These are phyloP conservation scores for Luperina testacea DNA, from an alignment of 2,888 invertebrate genomes.

Conservation along the genomic window DNA sequence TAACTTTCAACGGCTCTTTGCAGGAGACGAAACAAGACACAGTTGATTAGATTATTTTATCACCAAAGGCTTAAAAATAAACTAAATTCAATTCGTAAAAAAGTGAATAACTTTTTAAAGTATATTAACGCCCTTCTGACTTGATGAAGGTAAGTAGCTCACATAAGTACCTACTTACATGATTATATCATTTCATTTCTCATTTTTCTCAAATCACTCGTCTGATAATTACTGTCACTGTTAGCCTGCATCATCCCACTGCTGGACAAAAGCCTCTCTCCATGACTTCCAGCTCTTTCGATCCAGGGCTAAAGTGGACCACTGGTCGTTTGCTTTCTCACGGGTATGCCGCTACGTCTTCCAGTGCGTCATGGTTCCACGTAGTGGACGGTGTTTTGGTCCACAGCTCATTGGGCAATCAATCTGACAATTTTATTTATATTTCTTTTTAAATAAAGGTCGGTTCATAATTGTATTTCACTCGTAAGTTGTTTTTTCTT, in stretches of 20 bases:
- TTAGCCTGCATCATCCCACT: too few relatives aligned
- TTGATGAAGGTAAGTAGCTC: not conserved
- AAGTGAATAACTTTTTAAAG: not conserved
- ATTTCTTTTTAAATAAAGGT: not conserved
- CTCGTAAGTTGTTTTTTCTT: slow-evolving; percentile 21
- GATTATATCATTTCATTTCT: not conserved
- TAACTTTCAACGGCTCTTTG: too few relatives aligned
- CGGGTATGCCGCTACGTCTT: too few relatives aligned
- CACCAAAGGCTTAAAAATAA: not conserved
- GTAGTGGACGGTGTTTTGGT: too few relatives aligned
- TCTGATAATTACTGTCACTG: not conserved
- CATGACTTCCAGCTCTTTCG: too few relatives aligned
- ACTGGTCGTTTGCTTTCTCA: too few relatives aligned
- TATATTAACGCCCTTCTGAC: not conserved
- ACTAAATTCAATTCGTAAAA: not conserved
- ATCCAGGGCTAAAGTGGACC: too few relatives aligned
- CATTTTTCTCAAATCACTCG: not conserved
- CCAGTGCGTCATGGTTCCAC: too few relatives aligned
- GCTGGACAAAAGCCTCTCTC: too few relatives aligned
- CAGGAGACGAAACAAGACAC: not conserved
- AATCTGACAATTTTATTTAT: not conserved
- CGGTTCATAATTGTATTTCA: slow-evolving; percentile 12
- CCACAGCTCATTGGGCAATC: too few relatives aligned
- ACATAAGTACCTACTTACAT: not conserved
- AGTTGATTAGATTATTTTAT: not conserved